Percentiles rank a stretch among this genome's conserved stretches.
Evolutionary conservation across 2,797 vertebrate species (phyloP).

Genomic region (Pterois miles): DNA sequence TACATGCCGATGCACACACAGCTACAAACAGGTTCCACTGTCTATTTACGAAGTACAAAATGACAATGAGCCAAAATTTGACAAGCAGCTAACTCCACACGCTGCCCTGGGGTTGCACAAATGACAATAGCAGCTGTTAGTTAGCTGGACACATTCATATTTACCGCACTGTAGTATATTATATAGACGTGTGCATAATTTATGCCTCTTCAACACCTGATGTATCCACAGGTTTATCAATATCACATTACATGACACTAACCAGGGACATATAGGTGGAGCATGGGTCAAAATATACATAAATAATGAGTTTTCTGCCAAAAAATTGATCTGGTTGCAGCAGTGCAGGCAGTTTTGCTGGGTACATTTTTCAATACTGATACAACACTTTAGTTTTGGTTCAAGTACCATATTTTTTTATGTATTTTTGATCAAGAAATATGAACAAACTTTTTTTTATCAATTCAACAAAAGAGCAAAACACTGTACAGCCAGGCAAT

Average conservation of each 20-base stretch:
- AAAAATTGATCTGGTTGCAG: too few relatives aligned
- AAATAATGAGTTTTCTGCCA: neutral
- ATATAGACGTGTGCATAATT: neutral
- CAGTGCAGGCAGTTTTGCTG: neutral
- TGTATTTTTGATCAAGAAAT: neutral
- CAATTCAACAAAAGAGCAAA: neutral
- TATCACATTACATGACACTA: neutral
- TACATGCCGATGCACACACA: neutral
- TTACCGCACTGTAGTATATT: neutral
- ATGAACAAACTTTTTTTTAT: neutral
- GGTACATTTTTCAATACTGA: neutral
- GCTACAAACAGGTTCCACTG: neutral
- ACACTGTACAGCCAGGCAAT: neutral
- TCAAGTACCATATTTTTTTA: neutral
- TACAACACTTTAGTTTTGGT: neutral
- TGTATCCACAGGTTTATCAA: neutral
- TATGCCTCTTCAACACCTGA: neutral
- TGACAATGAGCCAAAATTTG: constrained; percentile 7
- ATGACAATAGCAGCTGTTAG: neutral
- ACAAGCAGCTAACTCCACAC: neutral
- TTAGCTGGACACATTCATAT: neutral
- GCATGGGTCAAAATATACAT: neutral
- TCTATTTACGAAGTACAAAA: neutral
- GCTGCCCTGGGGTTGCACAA: neutral
- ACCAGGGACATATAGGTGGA: constrained; percentile 1